Base-by-base conservation (phyloP, 2,113 vertebrate species). In the Gobio gobio region DNA sequence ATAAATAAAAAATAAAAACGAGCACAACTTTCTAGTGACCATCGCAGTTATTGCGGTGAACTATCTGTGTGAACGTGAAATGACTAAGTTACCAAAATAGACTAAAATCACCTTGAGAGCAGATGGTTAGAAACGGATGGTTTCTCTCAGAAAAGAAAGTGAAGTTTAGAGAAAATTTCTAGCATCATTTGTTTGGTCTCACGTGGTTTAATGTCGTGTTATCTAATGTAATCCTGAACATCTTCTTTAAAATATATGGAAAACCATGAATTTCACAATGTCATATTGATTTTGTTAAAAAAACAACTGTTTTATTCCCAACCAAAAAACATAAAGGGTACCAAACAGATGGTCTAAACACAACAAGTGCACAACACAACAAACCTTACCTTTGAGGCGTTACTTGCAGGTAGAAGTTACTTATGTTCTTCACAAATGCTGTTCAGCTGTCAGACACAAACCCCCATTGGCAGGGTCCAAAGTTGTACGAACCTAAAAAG, bases 361-460 rank as follows among this genome's bases (percentile, higher is more conserved):
- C 22, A 56, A 24, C 51, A 72, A 58, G 5, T 26, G 54, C 22
- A n/a, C n/a, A n/a, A n/a, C n/a, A n/a, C n/a, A n/a, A n/a, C n/a
- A 10, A n/a, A 29, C 6, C 82, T 81, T 79, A 83, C 75, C 68
- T 78, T 56, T 58, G 51, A 29, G 36, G 54, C 14, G 73, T 22
- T 40, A 40, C 36, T 6, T 6, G 16, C 43, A 8, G 14, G 14
- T 14, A 45, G 36, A n/a, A 24, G 40, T 74, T 76, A 7, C 20
- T 66, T 58, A 49, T 61, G 61, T 45, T 85, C 81, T 54, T 54
- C 73, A 9, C 47, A 76, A 76, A 76, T 18, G 26, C 47, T 16
- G 14, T 70, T 86, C 61, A 84, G n/a, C 43, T 58, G 63, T 66
- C 49, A 7, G 26, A 59, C 47, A 22, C 86, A 74, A 51, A 18